Conservation (phyloP, 2,797 vertebrate species). For the Myiotriccus ornatus region DNA sequence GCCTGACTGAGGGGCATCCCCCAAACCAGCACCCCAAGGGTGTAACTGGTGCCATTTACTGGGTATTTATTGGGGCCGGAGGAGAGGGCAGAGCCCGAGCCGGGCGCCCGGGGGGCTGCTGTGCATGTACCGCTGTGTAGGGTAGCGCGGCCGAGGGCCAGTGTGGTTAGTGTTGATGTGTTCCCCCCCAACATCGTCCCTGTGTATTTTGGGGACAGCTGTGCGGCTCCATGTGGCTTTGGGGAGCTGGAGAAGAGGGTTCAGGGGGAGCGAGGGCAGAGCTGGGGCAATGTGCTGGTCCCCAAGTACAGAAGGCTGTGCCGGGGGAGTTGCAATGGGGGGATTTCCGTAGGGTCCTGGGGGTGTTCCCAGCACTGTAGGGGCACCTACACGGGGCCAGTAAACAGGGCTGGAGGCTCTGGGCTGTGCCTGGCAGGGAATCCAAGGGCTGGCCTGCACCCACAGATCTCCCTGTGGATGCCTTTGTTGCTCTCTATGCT, state of each 20-base stretch:
- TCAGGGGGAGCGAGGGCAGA: not conserved
- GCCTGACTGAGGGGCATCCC: constrained; percentile 66
- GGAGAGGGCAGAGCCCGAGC: not conserved
- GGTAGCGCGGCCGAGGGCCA: not conserved
- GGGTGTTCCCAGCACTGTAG: not conserved
- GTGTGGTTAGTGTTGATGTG: constrained; percentile 25
- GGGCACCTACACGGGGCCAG: not conserved
- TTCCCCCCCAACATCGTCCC: not conserved
- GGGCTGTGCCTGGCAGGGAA: not conserved
- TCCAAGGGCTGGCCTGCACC: not conserved
- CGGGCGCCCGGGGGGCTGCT: fast-evolving
- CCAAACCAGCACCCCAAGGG: not conserved
- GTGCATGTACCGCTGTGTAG: constrained; percentile 23
- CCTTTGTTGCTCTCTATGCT: not conserved
- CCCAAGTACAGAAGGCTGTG: not conserved
- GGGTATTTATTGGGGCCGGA: not conserved
- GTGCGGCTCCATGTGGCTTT: fast-evolving
- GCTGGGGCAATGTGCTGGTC: not conserved
- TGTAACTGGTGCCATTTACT: not conserved
- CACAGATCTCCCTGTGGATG: fast-evolving
- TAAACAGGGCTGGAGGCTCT: not conserved
- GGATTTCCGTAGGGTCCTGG: fast-evolving
- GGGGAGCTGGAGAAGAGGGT: not conserved
- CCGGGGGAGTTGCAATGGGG: not conserved
- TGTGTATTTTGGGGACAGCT: not conserved